Conservation (phyloP, 1,140 invertebrate species). For the Tetramorium simillimum region DNA sequence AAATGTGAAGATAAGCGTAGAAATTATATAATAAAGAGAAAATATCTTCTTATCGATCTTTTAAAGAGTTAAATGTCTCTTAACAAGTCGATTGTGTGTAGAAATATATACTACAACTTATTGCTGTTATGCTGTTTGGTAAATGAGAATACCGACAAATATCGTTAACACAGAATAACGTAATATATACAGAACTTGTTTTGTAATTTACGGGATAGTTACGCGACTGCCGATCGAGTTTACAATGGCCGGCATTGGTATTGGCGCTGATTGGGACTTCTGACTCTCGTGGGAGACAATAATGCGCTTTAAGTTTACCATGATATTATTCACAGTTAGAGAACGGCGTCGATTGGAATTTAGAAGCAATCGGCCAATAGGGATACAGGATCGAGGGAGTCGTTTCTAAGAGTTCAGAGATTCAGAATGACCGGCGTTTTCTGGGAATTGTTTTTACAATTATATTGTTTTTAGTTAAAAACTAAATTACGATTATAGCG, state of each 20-base stretch:
- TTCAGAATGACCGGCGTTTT: neutral
- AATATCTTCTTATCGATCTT: neutral
- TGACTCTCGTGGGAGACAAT: constrained; percentile 30
- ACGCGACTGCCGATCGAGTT: constrained; percentile 41
- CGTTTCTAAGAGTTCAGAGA: neutral
- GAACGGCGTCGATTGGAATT: constrained; percentile 34
- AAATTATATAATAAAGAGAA: neutral
- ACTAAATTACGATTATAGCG: neutral
- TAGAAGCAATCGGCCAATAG: constrained; percentile 35
- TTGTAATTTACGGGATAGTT: constrained; percentile 39
- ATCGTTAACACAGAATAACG: neutral
- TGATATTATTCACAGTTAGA: constrained; percentile 50
- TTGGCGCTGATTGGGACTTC: constrained; percentile 46
- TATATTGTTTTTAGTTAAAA: too few relatives aligned
- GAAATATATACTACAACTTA: neutral
- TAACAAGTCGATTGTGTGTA: neutral
- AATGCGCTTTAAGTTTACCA: constrained; percentile 34
- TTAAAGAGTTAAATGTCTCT: neutral
- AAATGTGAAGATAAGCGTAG: neutral
- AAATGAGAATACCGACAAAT: neutral
- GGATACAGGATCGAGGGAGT: neutral
- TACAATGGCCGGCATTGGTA: constrained; percentile 19
- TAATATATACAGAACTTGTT: constrained; percentile 10
- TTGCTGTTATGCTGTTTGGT: neutral
- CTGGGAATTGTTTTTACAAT: neutral